phyloP scores from a whole-genome alignment of 1,140 invertebrate genomes.

The Heterodera schachtii region DNA sequence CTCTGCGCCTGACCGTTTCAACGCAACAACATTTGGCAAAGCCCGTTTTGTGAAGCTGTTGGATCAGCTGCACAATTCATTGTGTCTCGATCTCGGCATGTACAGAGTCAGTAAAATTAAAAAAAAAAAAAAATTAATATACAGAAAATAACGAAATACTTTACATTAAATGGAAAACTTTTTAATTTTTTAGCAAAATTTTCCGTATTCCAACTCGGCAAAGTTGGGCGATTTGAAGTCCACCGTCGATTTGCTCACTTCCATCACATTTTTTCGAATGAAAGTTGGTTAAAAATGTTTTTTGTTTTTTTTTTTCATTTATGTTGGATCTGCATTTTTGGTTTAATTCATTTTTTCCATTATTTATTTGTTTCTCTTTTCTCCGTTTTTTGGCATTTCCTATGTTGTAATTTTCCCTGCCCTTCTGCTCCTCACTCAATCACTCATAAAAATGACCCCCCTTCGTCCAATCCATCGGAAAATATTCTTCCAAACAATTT shows the following conservation, averaged over 20 bases:
- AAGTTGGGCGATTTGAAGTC: slow-evolving; percentile 98
- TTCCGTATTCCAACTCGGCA: slow-evolving; percentile 92
- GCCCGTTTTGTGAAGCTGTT: slow-evolving; percentile 99
- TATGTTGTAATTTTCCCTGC: too few relatives aligned
- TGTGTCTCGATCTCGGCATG: slow-evolving; percentile 96
- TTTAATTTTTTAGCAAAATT: slow-evolving; percentile 78
- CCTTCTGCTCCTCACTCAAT: too few relatives aligned
- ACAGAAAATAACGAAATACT: background rate
- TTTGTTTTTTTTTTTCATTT: too few relatives aligned
- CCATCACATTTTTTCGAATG: slow-evolving; percentile 99
- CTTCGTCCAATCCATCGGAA: too few relatives aligned
- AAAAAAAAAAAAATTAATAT: background rate
- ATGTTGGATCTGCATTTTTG: too few relatives aligned
- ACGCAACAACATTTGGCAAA: slow-evolving; percentile 99
- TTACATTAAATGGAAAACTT: background rate
- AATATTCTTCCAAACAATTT: too few relatives aligned
- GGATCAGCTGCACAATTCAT: slow-evolving; percentile 96
- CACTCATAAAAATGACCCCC: too few relatives aligned
- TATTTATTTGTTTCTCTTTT: too few relatives aligned
- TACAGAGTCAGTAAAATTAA: slow-evolving; percentile 74
- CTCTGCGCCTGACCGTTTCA: slow-evolving; percentile 96
- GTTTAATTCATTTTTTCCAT: too few relatives aligned
- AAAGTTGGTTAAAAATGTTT: slow-evolving; percentile 71
- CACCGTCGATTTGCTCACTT: slow-evolving; percentile 95
- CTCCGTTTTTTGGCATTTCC: too few relatives aligned